Conservation (phyloP, 2,888 invertebrate genomes). For the Ptycholaimellus sp. region DNA sequence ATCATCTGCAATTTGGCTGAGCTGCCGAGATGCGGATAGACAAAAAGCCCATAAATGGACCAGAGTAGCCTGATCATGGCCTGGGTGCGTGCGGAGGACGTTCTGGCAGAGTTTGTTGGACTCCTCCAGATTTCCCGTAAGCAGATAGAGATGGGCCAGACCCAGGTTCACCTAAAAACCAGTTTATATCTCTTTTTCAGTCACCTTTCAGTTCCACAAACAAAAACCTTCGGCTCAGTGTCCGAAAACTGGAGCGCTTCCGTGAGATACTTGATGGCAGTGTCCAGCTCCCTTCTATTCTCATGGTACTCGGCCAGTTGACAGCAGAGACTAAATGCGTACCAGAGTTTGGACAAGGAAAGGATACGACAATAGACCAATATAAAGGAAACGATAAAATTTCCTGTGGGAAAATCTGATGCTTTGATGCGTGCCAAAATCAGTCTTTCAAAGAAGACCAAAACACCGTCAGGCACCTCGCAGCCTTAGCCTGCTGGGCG, state of each 20-base stretch:
- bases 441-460: no score
- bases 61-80: conserved; percentile 71
- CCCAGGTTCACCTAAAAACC: conserved; percentile 25
- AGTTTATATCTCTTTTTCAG: neutral
- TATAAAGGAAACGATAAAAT: no score
- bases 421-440: no score
- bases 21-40: neutral
- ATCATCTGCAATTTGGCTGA: conserved; percentile 40
- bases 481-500: conserved; percentile 32
- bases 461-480: conserved; percentile 23
- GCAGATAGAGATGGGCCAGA: conserved; percentile 28
- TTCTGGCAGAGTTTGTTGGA: conserved; percentile 64
- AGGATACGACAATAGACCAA: no score
- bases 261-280: conserved; percentile 54
- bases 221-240: conserved; percentile 39
- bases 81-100: conserved; percentile 54
- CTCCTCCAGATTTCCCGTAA: conserved; percentile 48
- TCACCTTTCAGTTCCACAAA: neutral
- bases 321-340: conserved; percentile 40
- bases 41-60: conserved; percentile 18
- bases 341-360: no score
- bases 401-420: no score
- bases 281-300: conserved; percentile 42
- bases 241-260: conserved; percentile 59
- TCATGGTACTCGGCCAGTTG: conserved; percentile 48